Base-by-base conservation (phyloP, 2,113 vertebrate species). In the Ammospiza caudacuta region DNA sequence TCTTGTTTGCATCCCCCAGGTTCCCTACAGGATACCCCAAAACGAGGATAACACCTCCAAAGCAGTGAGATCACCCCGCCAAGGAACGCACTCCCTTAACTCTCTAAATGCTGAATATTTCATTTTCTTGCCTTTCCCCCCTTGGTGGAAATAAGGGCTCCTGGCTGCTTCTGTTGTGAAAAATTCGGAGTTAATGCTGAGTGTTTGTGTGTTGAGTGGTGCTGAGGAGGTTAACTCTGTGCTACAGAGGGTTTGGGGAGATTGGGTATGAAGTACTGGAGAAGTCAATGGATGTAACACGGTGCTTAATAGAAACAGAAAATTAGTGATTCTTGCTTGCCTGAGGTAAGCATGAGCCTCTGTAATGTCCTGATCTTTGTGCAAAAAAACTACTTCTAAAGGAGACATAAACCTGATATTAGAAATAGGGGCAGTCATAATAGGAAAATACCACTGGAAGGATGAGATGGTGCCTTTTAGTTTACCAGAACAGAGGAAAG, bases 361-460 rank as follows among this genome's bases (percentile, higher is more conserved):
- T 91, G 23, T 79, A 62, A 91, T 85, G 91, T 95, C 94, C 96
- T 96, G 90, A 97, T 98, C 97, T 97, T 84, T 87, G 80, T 95
- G 89, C 75, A 74, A 74, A 96, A 95, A 92, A 94, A 39, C 90
- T 74, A 25, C 81, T 75, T 73, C 77, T 77, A 49, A 95, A 96
- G 89, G 92, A 81, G 83, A 94, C 67, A 94, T 90, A 94, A 97
- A 41, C 29, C 43, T 87, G 66, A 89, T 96, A 96, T 95, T 96
- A 94, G 94, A 96, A 96, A 78, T 33, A 74, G 77, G 69, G 39
- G 37, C 90, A 97, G 96, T 94, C 55, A 68, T 54, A 39, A 86
- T 81, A 93, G 77, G 74, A 52, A 96, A 96, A 91, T 93, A 89
- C 54, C 73, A 33, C 52, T 57, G 35, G 77, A 83, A 90, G 82